Conservation (phyloP, 2,113 vertebrate genomes). For the Ascaphus truei region DNA sequence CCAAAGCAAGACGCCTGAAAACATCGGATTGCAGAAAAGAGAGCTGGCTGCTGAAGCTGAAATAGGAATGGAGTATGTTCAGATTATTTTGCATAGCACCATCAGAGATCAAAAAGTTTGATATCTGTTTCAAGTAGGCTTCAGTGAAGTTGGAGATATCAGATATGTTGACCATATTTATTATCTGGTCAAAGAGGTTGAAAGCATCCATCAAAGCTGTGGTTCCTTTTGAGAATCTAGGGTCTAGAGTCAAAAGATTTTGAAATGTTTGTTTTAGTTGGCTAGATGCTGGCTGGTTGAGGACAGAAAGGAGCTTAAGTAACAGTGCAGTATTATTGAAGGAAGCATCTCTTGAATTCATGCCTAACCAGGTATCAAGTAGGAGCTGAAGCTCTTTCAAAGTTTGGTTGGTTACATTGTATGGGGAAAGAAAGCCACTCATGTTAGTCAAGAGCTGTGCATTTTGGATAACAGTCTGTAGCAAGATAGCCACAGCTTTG, state of each 20-base stretch:
- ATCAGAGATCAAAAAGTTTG: not conserved
- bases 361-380: not conserved
- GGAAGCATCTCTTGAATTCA: not conserved
- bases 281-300: not conserved
- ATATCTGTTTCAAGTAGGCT: not conserved
- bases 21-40: not conserved
- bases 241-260: not conserved
- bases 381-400: slow-evolving; percentile 1
- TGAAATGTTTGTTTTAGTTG: not conserved
- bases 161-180: not conserved
- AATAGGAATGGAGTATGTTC: not conserved
- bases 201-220: not conserved
- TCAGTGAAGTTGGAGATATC: not conserved
- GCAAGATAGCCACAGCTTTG: not conserved
- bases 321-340: not conserved
- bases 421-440: not conserved
- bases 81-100: not conserved
- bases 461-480: not conserved
- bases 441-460: not conserved
- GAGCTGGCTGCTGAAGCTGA: not conserved
- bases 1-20: not conserved
- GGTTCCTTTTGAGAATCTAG: not conserved
- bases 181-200: not conserved
- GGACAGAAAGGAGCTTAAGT: not conserved
- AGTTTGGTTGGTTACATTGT: not conserved